These are phyloP conservation scores for Aporophyla nigra DNA, from an alignment of 2,888 invertebrate species.

Conservation along the genomic window DNA sequence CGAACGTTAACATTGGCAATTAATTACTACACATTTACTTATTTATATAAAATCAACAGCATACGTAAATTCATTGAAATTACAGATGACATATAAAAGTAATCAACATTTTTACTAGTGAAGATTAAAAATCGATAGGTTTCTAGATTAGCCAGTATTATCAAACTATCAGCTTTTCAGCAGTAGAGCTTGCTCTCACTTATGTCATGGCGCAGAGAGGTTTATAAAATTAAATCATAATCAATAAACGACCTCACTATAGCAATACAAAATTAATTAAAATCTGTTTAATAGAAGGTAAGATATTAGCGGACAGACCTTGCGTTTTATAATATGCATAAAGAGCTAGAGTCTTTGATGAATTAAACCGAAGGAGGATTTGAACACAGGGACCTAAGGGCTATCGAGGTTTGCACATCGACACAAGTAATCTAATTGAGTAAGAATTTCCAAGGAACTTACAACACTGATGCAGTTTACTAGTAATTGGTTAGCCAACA, in stretches of 20 bases:
- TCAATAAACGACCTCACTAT: conserved; percentile 29
- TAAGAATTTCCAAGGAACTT: conserved; percentile 70
- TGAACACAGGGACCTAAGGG: conserved; percentile 3
- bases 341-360: neutral
- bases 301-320: conserved; percentile 14
- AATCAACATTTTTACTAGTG: neutral
- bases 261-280: conserved; percentile 4
- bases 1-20: conserved; percentile 36
- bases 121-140: neutral
- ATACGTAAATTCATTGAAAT: neutral
- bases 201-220: neutral
- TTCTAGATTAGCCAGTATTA: conserved; percentile 10
- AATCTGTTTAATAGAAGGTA: conserved; percentile 11
- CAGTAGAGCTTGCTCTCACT: neutral
- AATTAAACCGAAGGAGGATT: neutral
- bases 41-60: neutral
- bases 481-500: conserved; percentile 75
- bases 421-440: conserved; percentile 45
- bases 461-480: conserved; percentile 70
- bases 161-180: neutral
- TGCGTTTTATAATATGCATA: neutral
- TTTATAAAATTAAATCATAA: conserved; percentile 17
- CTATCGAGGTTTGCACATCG: conserved; percentile 33
- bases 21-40: conserved; percentile 2
- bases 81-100: neutral